phyloP scores from a whole-genome alignment of 2,888 invertebrate species.

The Morinoia aosen region DNA sequence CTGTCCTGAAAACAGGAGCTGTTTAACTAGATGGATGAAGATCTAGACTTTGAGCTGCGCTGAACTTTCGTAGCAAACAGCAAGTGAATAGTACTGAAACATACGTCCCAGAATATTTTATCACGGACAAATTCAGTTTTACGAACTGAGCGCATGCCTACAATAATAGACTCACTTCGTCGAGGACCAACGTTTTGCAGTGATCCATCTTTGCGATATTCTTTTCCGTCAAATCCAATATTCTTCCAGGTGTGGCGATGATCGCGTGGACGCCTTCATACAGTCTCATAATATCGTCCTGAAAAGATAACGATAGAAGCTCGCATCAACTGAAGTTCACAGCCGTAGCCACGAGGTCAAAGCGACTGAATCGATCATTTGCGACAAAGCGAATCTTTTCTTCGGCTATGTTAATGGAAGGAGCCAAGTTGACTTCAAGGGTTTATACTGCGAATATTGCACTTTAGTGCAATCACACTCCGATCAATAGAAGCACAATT shows the following conservation, averaged over 20 bases:
- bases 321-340: conserved; percentile 71
- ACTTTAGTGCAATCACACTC: too few species aligned
- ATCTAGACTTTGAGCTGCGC: too few species aligned
- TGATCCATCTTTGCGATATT: conserved; percentile 93
- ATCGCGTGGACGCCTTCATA: conserved; percentile 98
- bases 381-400: neutral
- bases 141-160: neutral
- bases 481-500: too few species aligned
- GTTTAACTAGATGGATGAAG: too few species aligned
- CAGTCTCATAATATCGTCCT: conserved; percentile 99
- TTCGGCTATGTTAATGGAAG: neutral
- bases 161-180: conserved; percentile 77
- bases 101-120: neutral
- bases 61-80: neutral
- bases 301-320: conserved; percentile 69
- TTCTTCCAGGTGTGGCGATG: conserved; percentile 99
- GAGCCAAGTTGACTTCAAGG: neutral
- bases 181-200: conserved; percentile 96
- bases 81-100: neutral
- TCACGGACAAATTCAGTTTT: neutral
- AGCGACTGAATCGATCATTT: neutral
- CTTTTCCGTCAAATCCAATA: conserved; percentile 99
- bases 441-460: too few species aligned
- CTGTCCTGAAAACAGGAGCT: too few species aligned
- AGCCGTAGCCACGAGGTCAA: neutral